Base-by-base conservation (phyloP, 2,888 invertebrate genomes). In the Galerucella nymphaeae region DNA sequence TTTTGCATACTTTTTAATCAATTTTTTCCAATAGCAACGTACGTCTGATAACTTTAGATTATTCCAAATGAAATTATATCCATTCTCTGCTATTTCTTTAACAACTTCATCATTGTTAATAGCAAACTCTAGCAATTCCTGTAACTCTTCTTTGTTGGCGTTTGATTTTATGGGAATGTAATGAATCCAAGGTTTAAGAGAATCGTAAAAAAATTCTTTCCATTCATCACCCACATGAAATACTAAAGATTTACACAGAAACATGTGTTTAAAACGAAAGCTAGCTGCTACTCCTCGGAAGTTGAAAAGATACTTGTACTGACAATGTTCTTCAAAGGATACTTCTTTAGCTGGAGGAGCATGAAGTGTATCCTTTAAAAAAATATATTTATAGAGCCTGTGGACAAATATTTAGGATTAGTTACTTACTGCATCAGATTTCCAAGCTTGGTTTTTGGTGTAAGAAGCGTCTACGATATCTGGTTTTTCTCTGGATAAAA, bases 361-460 rank as follows among this genome's bases (percentile, higher is more conserved):
- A 82, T 94, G 89, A 11, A 98, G 88, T 0, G 98, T 98, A 83
- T 98, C 98, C 92, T 96, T 81, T 86, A 84, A 11, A 58, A 50
- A 16, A 55, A 18, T 14, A 3, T 14, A 53, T 30, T 30, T 3
- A 3, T 30, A 30, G 23, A 30, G 4, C 23, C 3, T 23, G 30
- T 30, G 30, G 30, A 30, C 6, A 38, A 9, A 38, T 9, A 38
- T 38, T 38, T 45, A 45, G 14, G 11, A 58, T 59, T 10, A 20
- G 30, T n/a, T 14, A 76, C 78, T 84, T 88, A 94, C 95, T 81
- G 90, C 92, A 77, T 94, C 93, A 6, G 97, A 97, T 87, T 96
- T 98, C 98, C 98, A 99, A 0, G 98, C 98, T 88, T 99, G 99
- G 87, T 99, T 99, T 87, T 97, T 98, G 0, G 98, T 99, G 84